A percentile compares a stretch with the other conserved stretches of the same genome.
phyloP scores from a whole-genome alignment of 2,797 vertebrate species.

The Chloroceryle inda region DNA sequence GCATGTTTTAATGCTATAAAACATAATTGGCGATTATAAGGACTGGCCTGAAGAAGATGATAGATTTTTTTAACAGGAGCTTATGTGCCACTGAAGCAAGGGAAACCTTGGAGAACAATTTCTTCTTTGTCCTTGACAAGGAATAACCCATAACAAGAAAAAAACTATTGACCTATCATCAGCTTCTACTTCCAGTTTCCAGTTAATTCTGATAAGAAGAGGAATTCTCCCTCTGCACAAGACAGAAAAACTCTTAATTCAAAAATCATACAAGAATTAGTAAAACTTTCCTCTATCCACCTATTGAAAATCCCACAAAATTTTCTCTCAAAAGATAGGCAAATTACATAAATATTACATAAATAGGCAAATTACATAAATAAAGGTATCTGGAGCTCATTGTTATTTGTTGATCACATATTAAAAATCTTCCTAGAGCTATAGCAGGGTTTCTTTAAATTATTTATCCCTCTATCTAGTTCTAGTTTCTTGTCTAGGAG shows the following conservation, averaged over 20 bases:
- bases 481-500: neutral
- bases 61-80: neutral
- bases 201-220: neutral
- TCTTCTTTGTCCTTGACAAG: neutral
- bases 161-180: neutral
- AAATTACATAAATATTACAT: neutral
- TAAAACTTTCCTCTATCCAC: neutral
- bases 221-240: neutral
- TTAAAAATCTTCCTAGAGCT: neutral
- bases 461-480: neutral
- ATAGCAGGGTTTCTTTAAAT: neutral
- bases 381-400: neutral
- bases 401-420: neutral
- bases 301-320: neutral
- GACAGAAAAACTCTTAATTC: neutral
- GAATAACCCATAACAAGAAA: neutral
- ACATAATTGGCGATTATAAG: neutral
- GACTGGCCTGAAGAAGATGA: neutral
- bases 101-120: neutral
- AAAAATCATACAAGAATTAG: neutral
- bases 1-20: neutral
- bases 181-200: neutral
- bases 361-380: neutral
- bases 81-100: neutral
- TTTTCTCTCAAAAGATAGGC: neutral